phyloP scores from a whole-genome alignment of 2,113 vertebrate species.

The Perca fluviatilis region DNA sequence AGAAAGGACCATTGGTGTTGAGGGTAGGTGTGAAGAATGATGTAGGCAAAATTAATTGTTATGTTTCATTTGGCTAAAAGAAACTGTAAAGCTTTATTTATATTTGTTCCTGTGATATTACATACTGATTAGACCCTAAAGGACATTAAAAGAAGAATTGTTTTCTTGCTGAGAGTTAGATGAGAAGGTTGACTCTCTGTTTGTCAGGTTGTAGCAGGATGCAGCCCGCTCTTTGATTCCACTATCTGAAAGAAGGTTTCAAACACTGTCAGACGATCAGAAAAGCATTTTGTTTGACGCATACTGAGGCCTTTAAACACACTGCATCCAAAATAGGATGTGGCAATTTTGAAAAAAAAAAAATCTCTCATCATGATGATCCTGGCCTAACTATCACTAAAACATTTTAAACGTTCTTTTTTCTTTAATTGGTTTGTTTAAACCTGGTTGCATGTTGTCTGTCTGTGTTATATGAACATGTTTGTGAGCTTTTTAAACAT shows the following conservation, averaged over 20 bases:
- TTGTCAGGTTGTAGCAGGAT: neutral
- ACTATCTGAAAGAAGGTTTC: neutral
- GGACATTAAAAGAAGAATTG: neutral
- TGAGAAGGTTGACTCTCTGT: neutral
- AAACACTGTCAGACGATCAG: neutral
- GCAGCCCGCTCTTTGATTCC: neutral
- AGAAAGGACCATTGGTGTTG: slow-evolving; percentile 38
- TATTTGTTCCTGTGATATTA: neutral
- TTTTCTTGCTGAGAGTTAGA: neutral
- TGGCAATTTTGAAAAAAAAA: too few relatives aligned
- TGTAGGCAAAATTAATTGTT: neutral
- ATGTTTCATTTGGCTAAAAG: slow-evolving; percentile 1
- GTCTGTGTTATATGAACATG: slow-evolving; percentile 4
- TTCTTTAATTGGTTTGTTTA: neutral
- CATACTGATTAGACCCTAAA: neutral
- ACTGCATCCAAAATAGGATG: neutral
- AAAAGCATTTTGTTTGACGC: neutral
- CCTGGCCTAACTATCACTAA: slow-evolving; percentile 10
- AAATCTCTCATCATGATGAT: neutral
- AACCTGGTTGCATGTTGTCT: neutral
- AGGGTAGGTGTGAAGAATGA: neutral
- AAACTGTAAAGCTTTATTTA: neutral
- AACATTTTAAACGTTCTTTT: slow-evolving; percentile 9
- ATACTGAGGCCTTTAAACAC: neutral
- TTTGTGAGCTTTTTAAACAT: slow-evolving; percentile 9